Evolutionary conservation across 2,888 invertebrate species (phyloP), one percentile per base, ranked within the genome.

Genomic region (Idaea biselata): DNA sequence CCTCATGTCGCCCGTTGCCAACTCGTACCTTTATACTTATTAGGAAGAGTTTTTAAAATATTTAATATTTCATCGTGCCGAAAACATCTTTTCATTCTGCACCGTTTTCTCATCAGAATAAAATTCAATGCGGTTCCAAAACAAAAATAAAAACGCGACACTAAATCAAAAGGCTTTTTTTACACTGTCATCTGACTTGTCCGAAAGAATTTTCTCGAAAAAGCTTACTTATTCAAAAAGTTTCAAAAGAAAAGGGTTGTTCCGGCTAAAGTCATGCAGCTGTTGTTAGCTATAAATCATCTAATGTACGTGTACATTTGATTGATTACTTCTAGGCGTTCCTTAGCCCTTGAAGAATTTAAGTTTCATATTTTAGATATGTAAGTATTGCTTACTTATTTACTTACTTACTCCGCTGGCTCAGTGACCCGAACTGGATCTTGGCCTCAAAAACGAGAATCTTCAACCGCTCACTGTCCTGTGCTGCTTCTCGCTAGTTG

Each of bases 281-380:
- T 82, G 85, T 81, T 83, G 73, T 77, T 65, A 70, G 78, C 75
- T 79, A 86, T 88, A 85, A 86, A 88, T 88, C 88, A 87, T 82
- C 75, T 79, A 79, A 80, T 69, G 68, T 82, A 82, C 44, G 44
- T 44, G 44, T 44, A 44, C 11, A 44, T 44, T 44, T 44, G 44
- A 44, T 44, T 44, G 44, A 44, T 44, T 44, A 44, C 44, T 44
- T 44, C 44, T 7, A 44, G 44, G 8, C 44, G 8, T 44, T 44
- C 44, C 44, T 44, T 44, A 44, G 44, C 44, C 44, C 44, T 7
- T 3, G 44, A 44, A 44, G 11, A 44, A 44, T 44, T 44, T 8
- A 44, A 11, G 44, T 44, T 44, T 44, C 44, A 11, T 44, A 14
- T 14, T 44, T 44, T 44, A 44, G 6, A 8, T 32, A 32, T 6